Evolutionary conservation across 2,888 invertebrate species (phyloP), one percentile per base, ranked within the genome.

Genomic region (Drosophila mulleri): DNA sequence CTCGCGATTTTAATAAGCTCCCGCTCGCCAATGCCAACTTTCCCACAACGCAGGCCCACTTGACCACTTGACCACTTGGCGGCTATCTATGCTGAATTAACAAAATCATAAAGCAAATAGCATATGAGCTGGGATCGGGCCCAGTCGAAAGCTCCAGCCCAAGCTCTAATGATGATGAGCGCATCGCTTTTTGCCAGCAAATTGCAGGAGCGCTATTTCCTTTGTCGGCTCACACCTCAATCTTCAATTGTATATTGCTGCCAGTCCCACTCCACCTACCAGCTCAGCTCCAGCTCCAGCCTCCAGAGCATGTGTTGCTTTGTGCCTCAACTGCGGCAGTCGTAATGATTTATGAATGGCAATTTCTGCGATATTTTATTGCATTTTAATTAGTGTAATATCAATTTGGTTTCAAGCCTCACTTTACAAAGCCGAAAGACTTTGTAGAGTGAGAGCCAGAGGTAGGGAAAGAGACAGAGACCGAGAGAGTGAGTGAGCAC

Each of bases 361-460:
- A 88, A 87, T 87, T 78, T 54, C 84, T 68, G 67, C 52, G 71
- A 83, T 84, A 90, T 87, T 91, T 91, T 91, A 91, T 91, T 91
- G 90, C 91, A 84, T 90, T 91, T 91, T 91, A 91, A 91, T 91
- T 91, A 91, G 92, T 88, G 90, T 88, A 91, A 91, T 91, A 91
- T 91, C 90, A 91, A 91, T 90, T 91, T 91, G 89, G 77, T 68
- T 77, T 73, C 54, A 64, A 41, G 45, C 52, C 35, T 26, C 66
- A 67, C 66, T 70, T 64, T 57, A 61, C 61, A 69, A 39, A 35
- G 35, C 26, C 26, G 32, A 12, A 32, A 48, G 29, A 39, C 16
- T 39, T 11, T 23, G 50, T 29, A 48, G 41, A 7, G 52, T 12
- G 50, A 16, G 41, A 20, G 12, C 8, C 8, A 35, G 62, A 37